A percentile compares a stretch with the other conserved stretches of the same genome.
Evolutionary conservation across 37 sponge, comb jelly and placozoan species (phyloP).

Genomic region (Mnemiopsis leidyi): DNA sequence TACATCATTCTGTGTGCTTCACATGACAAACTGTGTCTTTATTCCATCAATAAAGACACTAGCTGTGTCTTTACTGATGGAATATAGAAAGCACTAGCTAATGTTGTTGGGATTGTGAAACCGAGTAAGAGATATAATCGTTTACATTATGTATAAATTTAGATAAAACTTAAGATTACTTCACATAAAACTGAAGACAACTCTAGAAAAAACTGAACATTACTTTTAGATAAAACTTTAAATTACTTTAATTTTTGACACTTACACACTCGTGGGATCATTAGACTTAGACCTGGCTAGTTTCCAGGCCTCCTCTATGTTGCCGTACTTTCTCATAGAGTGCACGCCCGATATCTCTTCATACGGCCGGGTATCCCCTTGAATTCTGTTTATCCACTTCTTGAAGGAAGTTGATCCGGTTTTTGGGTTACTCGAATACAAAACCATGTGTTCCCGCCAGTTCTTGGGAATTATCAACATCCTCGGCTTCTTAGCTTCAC

Average conservation of each 20-base stretch:
- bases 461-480: slow-evolving; percentile 8
- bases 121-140: too few species aligned
- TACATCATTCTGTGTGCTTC: too few species aligned
- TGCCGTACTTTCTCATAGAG: slow-evolving; percentile 16
- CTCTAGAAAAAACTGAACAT: background rate
- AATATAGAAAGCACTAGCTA: too few species aligned
- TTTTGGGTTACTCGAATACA: slow-evolving; percentile 52
- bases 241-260: background rate
- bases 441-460: background rate
- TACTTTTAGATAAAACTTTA: too few species aligned
- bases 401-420: slow-evolving; percentile 60
- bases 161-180: too few species aligned
- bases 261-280: background rate
- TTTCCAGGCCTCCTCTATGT: background rate
- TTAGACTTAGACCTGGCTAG: background rate
- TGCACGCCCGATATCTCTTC: slow-evolving; percentile 3
- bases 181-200: background rate
- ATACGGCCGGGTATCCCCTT: slow-evolving; percentile 1
- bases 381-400: background rate
- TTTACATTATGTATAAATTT: too few species aligned
- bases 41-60: too few species aligned
- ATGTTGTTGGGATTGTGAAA: too few species aligned
- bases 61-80: too few species aligned
- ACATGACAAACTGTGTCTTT: too few species aligned
- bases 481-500: background rate